Conservation (phyloP, 2,888 invertebrate species). For the Ashinkailepas kermadecensis region DNA sequence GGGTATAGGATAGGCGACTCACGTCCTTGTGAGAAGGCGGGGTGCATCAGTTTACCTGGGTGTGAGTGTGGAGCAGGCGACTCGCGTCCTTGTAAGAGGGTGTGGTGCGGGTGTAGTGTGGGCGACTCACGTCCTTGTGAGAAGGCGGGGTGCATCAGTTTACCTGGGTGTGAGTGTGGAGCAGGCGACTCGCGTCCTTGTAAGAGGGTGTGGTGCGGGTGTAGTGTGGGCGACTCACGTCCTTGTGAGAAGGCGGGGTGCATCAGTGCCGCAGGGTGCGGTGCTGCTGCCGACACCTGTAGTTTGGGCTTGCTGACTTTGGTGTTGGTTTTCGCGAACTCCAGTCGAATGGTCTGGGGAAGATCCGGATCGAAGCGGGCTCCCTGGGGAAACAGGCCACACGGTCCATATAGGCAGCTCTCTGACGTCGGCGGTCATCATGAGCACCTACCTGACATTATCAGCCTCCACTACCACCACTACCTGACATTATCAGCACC, state of each 20-base stretch:
- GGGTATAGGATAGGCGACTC: too few species aligned
- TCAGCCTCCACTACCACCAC: too few species aligned
- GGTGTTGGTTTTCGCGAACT: slow-evolving; percentile 99
- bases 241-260: slow-evolving; percentile 98
- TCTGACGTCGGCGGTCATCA: too few species aligned
- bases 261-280: slow-evolving; percentile 69
- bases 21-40: too few species aligned
- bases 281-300: slow-evolving; percentile 50
- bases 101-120: too few species aligned
- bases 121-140: not conserved
- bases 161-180: too few species aligned
- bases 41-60: too few species aligned
- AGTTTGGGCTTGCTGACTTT: slow-evolving; percentile 99
- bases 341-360: slow-evolving; percentile 99
- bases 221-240: slow-evolving; percentile 68
- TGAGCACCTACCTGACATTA: too few species aligned
- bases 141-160: not conserved
- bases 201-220: not conserved
- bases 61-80: too few species aligned
- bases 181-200: not conserved
- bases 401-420: too few species aligned
- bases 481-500: too few species aligned
- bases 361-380: slow-evolving; percentile 99
- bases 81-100: too few species aligned
- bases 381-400: slow-evolving; percentile 59